These are phyloP conservation scores for Melanostoma mellinum DNA, from an alignment of 2,888 invertebrate genomes.

Conservation along the genomic window DNA sequence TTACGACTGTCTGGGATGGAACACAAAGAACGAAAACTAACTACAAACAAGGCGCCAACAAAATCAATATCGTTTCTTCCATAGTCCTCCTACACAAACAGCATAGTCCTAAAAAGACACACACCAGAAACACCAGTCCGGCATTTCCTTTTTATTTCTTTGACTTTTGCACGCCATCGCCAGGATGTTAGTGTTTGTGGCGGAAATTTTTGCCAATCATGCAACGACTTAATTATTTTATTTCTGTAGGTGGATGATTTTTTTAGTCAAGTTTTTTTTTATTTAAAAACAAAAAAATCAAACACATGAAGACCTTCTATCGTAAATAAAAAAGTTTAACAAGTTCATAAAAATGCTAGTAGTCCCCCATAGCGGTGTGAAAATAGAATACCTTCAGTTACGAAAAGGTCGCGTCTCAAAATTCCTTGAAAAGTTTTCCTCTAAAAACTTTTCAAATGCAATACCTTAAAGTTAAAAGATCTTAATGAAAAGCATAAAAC, in stretches of 20 bases:
- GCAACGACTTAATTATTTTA: slow-evolving; percentile 57
- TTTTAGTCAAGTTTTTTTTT: slow-evolving; percentile 10
- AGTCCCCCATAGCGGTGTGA: too few species aligned
- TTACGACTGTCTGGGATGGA: slow-evolving; percentile 24
- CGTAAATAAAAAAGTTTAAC: neutral
- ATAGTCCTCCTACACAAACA: slow-evolving; percentile 18
- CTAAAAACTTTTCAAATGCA: slow-evolving; percentile 12
- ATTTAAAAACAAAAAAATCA: slow-evolving; percentile 8
- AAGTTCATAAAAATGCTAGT: slow-evolving; percentile 16
- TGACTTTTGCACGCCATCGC: slow-evolving; percentile 66
- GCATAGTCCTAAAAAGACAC: slow-evolving; percentile 30
- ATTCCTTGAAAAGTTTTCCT: slow-evolving; percentile 41
- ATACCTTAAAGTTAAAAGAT: slow-evolving; percentile 33
- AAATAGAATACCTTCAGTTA: too few species aligned
- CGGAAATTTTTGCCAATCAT: slow-evolving; percentile 47
- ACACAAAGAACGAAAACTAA: slow-evolving; percentile 21
- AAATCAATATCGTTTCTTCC: slow-evolving; percentile 59
- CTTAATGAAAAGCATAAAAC: slow-evolving; percentile 66
- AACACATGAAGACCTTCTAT: neutral
- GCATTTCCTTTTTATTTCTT: slow-evolving; percentile 17
- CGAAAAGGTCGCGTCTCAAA: neutral
- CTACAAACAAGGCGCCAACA: slow-evolving; percentile 41
- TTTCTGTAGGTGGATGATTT: slow-evolving; percentile 10
- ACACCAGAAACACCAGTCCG: slow-evolving; percentile 4
- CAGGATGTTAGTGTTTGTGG: slow-evolving; percentile 20